Conservation (phyloP, 2,113 vertebrate species). For the Paraplagusia blochii region DNA sequence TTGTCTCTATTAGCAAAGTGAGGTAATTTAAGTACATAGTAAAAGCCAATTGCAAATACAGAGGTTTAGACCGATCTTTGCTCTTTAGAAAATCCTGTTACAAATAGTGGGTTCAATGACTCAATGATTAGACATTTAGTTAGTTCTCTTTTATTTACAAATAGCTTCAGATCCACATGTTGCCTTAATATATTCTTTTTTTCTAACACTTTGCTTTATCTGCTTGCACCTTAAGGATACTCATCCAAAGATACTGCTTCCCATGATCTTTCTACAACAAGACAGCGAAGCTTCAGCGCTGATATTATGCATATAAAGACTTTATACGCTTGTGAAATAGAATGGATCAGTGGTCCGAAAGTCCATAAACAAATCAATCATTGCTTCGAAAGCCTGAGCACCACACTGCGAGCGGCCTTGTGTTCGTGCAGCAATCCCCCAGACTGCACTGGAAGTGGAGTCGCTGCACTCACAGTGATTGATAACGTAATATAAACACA, state of each 20-base stretch:
- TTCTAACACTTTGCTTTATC: too few relatives aligned
- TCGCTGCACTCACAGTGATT: constrained; percentile 39
- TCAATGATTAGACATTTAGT: too few relatives aligned
- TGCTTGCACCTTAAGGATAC: too few relatives aligned
- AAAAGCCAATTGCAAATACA: background rate
- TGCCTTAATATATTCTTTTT: too few relatives aligned
- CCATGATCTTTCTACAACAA: background rate
- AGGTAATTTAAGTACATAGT: background rate
- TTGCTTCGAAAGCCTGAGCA: constrained; percentile 21
- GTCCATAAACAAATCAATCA: constrained; percentile 64
- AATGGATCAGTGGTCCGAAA: constrained; percentile 41
- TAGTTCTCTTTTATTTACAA: too few relatives aligned
- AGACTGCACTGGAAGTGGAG: constrained; percentile 23
- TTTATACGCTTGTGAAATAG: constrained; percentile 25
- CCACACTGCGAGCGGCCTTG: constrained; percentile 21
- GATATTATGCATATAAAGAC: constrained; percentile 16
- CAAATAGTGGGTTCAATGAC: too few relatives aligned
- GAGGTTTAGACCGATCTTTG: background rate
- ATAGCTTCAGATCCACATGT: background rate
- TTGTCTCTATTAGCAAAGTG: background rate
- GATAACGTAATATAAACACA: constrained; percentile 60
- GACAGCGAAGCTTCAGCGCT: constrained; percentile 9
- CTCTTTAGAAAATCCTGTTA: too few relatives aligned
- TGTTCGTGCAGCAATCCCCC: constrained; percentile 19
- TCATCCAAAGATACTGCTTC: constrained; percentile 3